Percentiles rank a stretch among this genome's conserved stretches.
phyloP scores from a whole-genome alignment of 2,797 vertebrate species.

The Crenuchus spilurus region DNA sequence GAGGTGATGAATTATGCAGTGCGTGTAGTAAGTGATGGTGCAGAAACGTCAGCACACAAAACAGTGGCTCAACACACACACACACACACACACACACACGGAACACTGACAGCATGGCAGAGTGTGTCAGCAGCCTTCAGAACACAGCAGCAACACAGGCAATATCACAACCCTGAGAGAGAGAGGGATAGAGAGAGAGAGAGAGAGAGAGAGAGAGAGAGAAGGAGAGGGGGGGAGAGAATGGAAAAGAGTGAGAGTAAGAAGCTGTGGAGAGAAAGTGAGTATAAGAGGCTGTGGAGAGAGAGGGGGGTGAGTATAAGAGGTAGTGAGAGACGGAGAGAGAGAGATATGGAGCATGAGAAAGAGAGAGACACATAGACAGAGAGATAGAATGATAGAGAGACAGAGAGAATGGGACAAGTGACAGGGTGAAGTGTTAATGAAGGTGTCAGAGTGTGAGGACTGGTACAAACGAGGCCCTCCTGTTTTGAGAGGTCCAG shows the following conservation, averaged over 20 bases:
- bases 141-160: neutral
- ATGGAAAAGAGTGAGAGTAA: constrained; percentile 44
- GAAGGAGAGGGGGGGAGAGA: constrained; percentile 26
- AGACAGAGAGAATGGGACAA: neutral
- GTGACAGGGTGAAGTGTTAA: constrained; percentile 60
- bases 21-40: constrained; percentile 48
- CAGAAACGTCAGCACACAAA: constrained; percentile 14
- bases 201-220: constrained; percentile 53
- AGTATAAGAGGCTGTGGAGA: no score
- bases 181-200: constrained; percentile 34
- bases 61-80: constrained; percentile 9
- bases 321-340: no score
- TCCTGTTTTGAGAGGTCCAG: constrained; percentile 45
- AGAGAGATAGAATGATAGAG: constrained; percentile 10
- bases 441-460: constrained; percentile 75
- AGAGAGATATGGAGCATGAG: constrained; percentile 46
- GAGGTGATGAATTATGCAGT: constrained; percentile 54
- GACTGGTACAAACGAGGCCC: constrained; percentile 58
- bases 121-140: constrained; percentile 11
- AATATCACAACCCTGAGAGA: neutral
- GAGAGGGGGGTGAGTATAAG: no score
- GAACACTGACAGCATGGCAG: constrained; percentile 9
- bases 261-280: no score
- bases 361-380: neutral
- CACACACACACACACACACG: neutral